These are phyloP conservation scores for Cygnus atratus DNA, from an alignment of 2,113 vertebrate species.

Conservation along the genomic window DNA sequence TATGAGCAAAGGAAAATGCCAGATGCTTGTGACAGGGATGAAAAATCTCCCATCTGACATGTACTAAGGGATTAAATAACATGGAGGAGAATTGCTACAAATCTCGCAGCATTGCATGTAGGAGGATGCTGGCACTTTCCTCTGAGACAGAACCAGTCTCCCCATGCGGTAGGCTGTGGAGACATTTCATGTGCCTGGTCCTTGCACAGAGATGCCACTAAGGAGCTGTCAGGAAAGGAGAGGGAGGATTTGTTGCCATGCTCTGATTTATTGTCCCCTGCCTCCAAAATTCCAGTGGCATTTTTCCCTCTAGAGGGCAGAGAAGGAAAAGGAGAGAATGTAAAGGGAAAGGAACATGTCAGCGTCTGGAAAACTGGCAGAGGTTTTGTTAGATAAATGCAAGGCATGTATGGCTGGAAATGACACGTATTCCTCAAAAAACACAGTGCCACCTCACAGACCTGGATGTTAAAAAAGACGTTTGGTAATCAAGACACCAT, in stretches of 20 bases:
- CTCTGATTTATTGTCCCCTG: not conserved
- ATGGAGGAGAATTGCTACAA: not conserved
- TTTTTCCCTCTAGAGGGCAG: constrained; percentile 27
- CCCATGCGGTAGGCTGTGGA: not conserved
- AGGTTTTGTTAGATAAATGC: rapidly evolving
- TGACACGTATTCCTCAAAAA: rapidly evolving
- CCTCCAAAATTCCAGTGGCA: not conserved
- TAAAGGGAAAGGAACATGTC: not conserved
- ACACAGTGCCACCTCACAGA: not conserved
- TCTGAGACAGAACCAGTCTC: not conserved
- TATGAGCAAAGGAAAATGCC: not conserved
- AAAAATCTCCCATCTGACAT: not conserved
- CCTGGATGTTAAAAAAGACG: not conserved
- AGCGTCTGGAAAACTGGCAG: rapidly evolving
- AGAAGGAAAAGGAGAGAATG: not conserved
- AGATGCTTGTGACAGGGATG: not conserved
- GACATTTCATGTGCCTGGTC: not conserved
- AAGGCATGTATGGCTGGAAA: not conserved
- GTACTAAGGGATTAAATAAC: not conserved
- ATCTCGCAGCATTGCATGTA: rapidly evolving
- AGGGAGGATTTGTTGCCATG: not conserved
- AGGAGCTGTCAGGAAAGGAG: not conserved
- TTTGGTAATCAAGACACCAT: not conserved
- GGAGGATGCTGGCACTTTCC: not conserved
- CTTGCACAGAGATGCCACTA: not conserved